Evolutionary conservation across 2,113 vertebrate genomes (phyloP).

Genomic region (Xiphias gladius): DNA sequence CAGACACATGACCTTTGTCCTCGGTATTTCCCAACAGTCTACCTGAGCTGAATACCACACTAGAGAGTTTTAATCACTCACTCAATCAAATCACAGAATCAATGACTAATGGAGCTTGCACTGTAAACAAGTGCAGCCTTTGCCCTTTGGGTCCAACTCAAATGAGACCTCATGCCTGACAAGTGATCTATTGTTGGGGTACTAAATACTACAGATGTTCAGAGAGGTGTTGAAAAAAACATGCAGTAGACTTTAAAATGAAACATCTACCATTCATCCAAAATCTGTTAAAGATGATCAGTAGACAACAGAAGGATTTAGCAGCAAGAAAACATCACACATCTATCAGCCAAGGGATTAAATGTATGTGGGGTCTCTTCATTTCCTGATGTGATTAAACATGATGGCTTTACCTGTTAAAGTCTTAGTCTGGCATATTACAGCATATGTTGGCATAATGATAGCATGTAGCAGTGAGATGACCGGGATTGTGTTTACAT

Average conservation of each 20-base stretch:
- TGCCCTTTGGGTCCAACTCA: constrained; percentile 52
- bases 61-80: constrained; percentile 42
- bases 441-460: background rate
- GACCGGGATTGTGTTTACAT: constrained; percentile 24
- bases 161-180: background rate
- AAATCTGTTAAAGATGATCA: no score
- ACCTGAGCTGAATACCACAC: constrained; percentile 2
- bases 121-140: constrained; percentile 51
- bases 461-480: background rate
- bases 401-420: background rate
- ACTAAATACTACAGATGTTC: background rate
- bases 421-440: background rate
- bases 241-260: no score
- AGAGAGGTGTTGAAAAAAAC: background rate
- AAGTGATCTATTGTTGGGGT: constrained; percentile 4
- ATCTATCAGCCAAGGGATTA: background rate
- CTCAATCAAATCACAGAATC: constrained; percentile 55
- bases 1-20: constrained; percentile 51
- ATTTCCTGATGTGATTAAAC: background rate
- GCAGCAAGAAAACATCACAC: background rate
- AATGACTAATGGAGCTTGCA: constrained; percentile 40
- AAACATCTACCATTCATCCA: no score
- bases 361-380: background rate
- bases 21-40: constrained; percentile 47
- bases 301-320: no score